Percentiles rank a stretch among this genome's conserved stretches.
Evolutionary conservation across 37 sponge, comb jelly and placozoan species (phyloP).

Genomic region (Ianthella basta): DNA sequence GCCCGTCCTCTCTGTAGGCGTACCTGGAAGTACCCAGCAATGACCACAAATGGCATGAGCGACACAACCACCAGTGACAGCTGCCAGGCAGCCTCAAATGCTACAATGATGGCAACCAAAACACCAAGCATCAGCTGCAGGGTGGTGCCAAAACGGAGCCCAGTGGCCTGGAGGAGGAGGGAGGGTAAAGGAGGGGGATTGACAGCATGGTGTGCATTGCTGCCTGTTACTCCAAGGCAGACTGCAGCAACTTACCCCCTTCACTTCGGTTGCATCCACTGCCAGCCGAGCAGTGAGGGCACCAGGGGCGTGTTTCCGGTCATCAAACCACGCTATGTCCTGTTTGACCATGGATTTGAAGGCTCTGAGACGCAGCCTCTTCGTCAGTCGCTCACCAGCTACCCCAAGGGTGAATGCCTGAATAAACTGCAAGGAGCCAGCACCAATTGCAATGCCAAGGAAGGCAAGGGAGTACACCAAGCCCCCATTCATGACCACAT

Average conservation of each 20-base stretch:
- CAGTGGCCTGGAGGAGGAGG: slow-evolving; percentile 65
- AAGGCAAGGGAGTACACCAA: slow-evolving; percentile 15
- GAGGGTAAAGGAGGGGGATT: background rate
- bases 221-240: background rate
- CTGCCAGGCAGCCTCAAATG: slow-evolving; percentile 77
- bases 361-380: slow-evolving; percentile 59
- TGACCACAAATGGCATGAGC: slow-evolving; percentile 58
- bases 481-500: slow-evolving; percentile 19
- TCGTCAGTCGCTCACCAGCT: slow-evolving; percentile 83
- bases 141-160: slow-evolving; percentile 62
- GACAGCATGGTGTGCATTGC: too few species aligned
- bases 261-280: slow-evolving; percentile 86
- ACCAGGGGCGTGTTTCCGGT: slow-evolving; percentile 67
- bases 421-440: slow-evolving; percentile 32
- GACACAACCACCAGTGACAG: slow-evolving; percentile 71
- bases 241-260: slow-evolving; percentile 67
- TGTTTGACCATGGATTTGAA: slow-evolving; percentile 83
- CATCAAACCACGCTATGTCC: slow-evolving; percentile 89
- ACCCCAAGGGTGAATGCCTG: slow-evolving; percentile 58
- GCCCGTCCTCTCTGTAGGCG: slow-evolving; percentile 50
- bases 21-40: slow-evolving; percentile 67
- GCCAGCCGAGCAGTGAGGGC: slow-evolving; percentile 83
- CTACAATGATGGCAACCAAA: slow-evolving; percentile 70
- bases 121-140: slow-evolving; percentile 61
- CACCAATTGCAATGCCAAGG: slow-evolving; percentile 45